These are phyloP conservation scores for Patella depressa DNA, from an alignment of 2,888 invertebrate genomes.

Conservation along the genomic window DNA sequence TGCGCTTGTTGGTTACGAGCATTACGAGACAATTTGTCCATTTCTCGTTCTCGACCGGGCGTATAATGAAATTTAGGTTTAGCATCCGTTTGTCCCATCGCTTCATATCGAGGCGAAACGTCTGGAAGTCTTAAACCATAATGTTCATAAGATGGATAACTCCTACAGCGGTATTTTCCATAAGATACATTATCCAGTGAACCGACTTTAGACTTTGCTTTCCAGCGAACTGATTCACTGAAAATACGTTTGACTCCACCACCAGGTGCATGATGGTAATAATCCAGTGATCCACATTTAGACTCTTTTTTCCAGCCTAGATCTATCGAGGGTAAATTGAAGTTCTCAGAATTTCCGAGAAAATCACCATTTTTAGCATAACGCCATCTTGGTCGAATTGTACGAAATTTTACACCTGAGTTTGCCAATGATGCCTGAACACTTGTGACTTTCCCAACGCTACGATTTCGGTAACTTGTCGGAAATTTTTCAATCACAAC, in stretches of 20 bases:
- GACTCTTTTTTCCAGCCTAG: conserved; percentile 53
- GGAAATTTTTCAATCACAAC: conserved; percentile 58
- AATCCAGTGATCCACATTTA: conserved; percentile 52
- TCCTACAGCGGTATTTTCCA: background rate
- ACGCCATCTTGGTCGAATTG: conserved; percentile 37
- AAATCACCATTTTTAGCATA: conserved; percentile 21
- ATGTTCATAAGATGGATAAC: conserved; percentile 16
- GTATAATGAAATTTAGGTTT: conserved; percentile 48
- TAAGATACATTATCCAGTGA: conserved; percentile 48
- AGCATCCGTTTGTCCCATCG: conserved; percentile 42
- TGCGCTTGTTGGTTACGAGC: conserved; percentile 76
- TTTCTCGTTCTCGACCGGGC: conserved; percentile 41
- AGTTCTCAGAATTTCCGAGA: background rate
- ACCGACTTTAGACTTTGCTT: conserved; percentile 86
- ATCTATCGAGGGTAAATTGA: conserved; percentile 47
- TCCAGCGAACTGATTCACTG: conserved; percentile 69
- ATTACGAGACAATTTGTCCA: background rate
- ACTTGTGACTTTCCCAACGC: conserved; percentile 13
- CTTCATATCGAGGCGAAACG: conserved; percentile 49
- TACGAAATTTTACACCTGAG: conserved; percentile 30
- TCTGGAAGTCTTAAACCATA: conserved; percentile 33
- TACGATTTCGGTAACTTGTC: conserved; percentile 10
- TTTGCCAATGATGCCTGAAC: conserved; percentile 26
- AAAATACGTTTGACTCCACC: conserved; percentile 49
- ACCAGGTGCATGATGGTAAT: conserved; percentile 49